phyloP scores from a whole-genome alignment of 2,797 vertebrate species.

The Mus spretus region DNA sequence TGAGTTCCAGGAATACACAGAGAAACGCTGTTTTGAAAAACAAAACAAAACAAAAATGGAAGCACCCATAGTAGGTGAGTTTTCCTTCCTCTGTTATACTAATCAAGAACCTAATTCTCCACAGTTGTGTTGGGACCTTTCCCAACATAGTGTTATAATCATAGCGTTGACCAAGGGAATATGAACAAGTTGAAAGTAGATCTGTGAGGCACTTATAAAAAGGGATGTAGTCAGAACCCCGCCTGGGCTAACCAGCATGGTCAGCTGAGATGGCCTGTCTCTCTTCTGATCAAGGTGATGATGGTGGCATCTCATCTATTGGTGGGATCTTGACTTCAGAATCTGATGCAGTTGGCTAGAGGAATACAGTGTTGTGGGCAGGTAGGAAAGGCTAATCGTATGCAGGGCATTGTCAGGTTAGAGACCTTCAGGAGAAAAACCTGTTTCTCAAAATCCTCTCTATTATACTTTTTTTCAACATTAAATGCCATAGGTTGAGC shows the following conservation, averaged over 20 bases:
- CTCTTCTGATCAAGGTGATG: too few relatives aligned
- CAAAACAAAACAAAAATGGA: too few relatives aligned
- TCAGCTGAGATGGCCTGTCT: not conserved
- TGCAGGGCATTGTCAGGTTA: not conserved
- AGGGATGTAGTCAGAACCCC: too few relatives aligned
- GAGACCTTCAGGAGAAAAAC: not conserved
- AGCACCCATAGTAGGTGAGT: not conserved
- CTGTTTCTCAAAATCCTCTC: not conserved
- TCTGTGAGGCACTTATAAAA: not conserved
- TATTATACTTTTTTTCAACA: too few relatives aligned
- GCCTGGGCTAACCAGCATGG: not conserved
- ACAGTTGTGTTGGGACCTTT: not conserved
- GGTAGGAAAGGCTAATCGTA: not conserved
- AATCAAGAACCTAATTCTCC: not conserved
- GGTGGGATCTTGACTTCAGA: not conserved
- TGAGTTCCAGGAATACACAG: too few relatives aligned
- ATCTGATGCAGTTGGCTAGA: not conserved
- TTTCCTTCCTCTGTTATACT: not conserved
- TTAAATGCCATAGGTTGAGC: too few relatives aligned
- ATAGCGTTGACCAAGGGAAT: not conserved
- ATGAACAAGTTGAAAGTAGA: not conserved
- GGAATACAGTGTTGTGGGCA: not conserved
- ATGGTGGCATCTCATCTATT: not conserved
- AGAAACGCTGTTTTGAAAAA: too few relatives aligned
- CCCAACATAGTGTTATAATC: too few relatives aligned